Evolutionary conservation across 1,140 invertebrate genomes (phyloP).

Genomic region (Anastrepha obliqua): DNA sequence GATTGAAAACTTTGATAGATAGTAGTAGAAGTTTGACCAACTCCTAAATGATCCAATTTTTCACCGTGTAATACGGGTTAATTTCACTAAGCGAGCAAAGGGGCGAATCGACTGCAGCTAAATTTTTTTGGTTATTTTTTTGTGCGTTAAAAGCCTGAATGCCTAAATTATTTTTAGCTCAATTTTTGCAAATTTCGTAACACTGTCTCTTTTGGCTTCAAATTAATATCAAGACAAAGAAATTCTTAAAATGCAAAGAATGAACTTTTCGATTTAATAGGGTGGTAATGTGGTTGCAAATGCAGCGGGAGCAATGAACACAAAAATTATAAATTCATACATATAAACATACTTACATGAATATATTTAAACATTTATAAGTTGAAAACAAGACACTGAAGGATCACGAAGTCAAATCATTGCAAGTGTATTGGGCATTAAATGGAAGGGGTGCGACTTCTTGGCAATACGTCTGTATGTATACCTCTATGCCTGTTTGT

Average conservation of each 20-base stretch:
- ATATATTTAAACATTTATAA: neutral
- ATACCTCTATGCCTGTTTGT: neutral
- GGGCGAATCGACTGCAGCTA: too few relatives aligned
- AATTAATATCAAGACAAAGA: slow-evolving; percentile 51
- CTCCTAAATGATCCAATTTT: too few relatives aligned
- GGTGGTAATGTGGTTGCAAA: slow-evolving; percentile 46
- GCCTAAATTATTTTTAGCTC: neutral
- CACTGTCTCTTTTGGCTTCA: neutral
- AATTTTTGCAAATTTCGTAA: neutral
- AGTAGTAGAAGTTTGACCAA: too few relatives aligned
- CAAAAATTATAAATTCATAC: neutral
- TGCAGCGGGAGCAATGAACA: slow-evolving; percentile 47
- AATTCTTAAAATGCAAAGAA: slow-evolving; percentile 52
- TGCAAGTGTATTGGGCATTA: neutral
- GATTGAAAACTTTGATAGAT: too few relatives aligned
- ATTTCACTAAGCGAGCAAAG: neutral
- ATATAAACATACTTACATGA: neutral
- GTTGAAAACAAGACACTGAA: neutral
- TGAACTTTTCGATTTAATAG: slow-evolving; percentile 39
- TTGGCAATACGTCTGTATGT: neutral
- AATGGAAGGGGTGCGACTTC: neutral
- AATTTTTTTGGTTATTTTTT: too few relatives aligned
- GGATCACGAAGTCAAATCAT: too few relatives aligned
- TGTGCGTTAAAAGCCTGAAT: too few relatives aligned
- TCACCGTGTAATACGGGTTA: too few relatives aligned